Percentiles rank a stretch among this genome's conserved stretches.
These are phyloP conservation scores for Hoplodrina ambigua DNA, from an alignment of 2,888 invertebrate species.

Conservation along the genomic window DNA sequence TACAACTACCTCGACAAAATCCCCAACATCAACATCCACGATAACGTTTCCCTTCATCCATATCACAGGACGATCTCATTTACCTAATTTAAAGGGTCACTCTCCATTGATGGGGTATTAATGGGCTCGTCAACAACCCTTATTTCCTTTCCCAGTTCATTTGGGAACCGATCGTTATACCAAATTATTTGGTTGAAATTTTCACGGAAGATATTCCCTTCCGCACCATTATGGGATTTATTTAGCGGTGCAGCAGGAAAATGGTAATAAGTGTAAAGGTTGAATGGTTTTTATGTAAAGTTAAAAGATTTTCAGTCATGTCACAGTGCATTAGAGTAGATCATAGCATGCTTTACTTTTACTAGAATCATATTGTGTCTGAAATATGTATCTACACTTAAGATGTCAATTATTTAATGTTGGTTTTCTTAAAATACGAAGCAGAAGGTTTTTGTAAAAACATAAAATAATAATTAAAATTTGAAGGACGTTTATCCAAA, in stretches of 20 bases:
- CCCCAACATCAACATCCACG: neutral
- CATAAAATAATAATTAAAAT: too few relatives aligned
- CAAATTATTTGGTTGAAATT: constrained; percentile 40
- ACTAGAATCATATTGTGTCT: too few relatives aligned
- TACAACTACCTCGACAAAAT: neutral
- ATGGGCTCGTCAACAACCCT: constrained; percentile 37
- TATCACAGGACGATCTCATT: constrained; percentile 41
- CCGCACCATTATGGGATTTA: constrained; percentile 18
- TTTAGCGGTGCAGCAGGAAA: constrained; percentile 14
- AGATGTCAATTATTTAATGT: too few relatives aligned
- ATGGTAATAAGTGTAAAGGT: neutral
- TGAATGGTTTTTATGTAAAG: neutral
- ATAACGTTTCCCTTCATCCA: constrained; percentile 22
- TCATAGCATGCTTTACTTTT: too few relatives aligned
- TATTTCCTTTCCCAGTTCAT: constrained; percentile 53
- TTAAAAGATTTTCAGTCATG: neutral
- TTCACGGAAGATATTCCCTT: constrained; percentile 30
- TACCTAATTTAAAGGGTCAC: constrained; percentile 53
- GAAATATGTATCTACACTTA: too few relatives aligned
- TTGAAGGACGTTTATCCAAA: too few relatives aligned
- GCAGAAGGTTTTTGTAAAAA: too few relatives aligned
- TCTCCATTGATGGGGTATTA: constrained; percentile 47
- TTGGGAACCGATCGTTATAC: constrained; percentile 1
- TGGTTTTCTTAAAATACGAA: too few relatives aligned
- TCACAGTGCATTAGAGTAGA: too few relatives aligned